Evolutionary conservation across 2,797 vertebrate species (phyloP).

Genomic region (Phylloscopus collybita): DNA sequence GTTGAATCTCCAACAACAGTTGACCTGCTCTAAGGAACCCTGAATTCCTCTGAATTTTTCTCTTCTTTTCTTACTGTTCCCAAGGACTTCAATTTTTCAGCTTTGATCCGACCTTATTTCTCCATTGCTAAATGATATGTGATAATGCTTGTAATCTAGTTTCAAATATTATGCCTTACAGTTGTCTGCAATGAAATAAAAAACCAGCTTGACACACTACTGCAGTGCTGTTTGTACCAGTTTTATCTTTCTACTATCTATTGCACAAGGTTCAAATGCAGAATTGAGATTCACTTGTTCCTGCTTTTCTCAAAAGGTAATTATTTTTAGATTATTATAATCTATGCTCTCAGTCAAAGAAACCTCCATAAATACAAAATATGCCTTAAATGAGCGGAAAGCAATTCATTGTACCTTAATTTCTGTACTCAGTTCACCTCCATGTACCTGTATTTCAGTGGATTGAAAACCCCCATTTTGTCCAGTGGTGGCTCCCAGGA

Average conservation of each 20-base stretch:
- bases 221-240: neutral
- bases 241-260: neutral
- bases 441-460: neutral
- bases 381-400: neutral
- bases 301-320: neutral
- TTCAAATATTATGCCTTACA: constrained; percentile 3
- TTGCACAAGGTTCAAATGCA: neutral
- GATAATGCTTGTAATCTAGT: neutral
- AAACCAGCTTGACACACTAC: neutral
- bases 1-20: neutral
- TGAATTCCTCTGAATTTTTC: neutral
- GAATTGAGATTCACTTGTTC: neutral
- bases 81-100: neutral
- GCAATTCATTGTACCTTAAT: neutral
- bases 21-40: neutral
- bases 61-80: neutral
- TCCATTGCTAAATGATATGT: neutral
- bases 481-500: neutral
- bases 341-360: neutral
- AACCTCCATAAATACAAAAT: neutral
- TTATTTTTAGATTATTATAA: neutral
- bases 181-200: constrained; percentile 4
- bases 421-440: neutral
- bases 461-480: neutral
- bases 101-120: neutral